Conservation (phyloP, 1,140 invertebrate species). For the Dreissena rostriformis region DNA sequence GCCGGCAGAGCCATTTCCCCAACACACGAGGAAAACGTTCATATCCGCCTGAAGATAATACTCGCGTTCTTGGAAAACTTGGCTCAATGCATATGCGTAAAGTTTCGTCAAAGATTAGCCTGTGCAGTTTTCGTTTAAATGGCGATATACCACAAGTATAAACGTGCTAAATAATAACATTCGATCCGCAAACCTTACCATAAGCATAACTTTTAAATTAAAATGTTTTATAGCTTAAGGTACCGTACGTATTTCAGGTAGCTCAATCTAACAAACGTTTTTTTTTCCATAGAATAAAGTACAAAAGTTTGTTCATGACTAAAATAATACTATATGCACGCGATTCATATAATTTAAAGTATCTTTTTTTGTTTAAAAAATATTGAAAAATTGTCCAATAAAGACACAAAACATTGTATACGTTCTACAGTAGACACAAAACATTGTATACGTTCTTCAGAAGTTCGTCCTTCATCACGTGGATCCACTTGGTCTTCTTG, state of each 20-base stretch:
- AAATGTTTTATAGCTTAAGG: no score
- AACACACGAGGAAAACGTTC: constrained; percentile 96
- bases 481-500: constrained; percentile 72
- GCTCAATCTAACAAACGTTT: no score
- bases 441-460: constrained; percentile 80
- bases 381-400: no score
- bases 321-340: not conserved
- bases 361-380: not conserved
- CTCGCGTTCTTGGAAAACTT: no score
- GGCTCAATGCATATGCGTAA: no score
- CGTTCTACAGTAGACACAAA: constrained; percentile 83
- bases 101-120: no score
- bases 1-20: constrained; percentile 93
- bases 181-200: no score
- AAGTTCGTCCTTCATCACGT: constrained; percentile 94
- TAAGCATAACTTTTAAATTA: no score
- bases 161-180: no score
- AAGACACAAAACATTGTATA: constrained; percentile 10
- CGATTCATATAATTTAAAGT: not conserved
- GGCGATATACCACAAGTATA: no score
- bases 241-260: no score
- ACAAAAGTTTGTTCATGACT: not conserved
- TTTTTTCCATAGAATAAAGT: not conserved
- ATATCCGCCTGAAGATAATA: constrained; percentile 69
- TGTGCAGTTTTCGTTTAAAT: no score